Evolutionary conservation across 2,113 vertebrate species (phyloP), one percentile per base, ranked within the genome.

Genomic region (Mesoclemmys tuberculata): DNA sequence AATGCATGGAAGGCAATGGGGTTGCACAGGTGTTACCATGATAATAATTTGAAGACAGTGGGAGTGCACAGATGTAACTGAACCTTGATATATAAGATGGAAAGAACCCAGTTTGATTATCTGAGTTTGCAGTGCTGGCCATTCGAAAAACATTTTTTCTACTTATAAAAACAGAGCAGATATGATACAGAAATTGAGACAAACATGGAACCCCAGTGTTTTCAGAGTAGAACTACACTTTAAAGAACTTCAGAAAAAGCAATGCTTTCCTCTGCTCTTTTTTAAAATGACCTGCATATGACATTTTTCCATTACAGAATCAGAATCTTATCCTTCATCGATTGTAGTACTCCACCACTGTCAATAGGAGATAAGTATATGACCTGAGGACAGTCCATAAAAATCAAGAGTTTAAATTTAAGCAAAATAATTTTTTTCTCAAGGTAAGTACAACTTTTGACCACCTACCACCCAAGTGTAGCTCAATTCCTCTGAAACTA

Each of bases 71-170:
- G 58, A 92, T 54, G 80, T 83, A 90, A 46, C 49, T 58, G 27
- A 82, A 61, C 21, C 88, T 89, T 93, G 46, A 10, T 14, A 78
- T 0, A 35, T 24, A 31, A 93, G 89, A 85, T 5, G 16, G 61
- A 92, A 49, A 89, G 88, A 96, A 80, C 1, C 1, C 35, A 84
- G 26, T 19, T 78, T 74, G 52, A 1, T 10, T 55, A n/a, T 88
- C 61, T 89, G 81, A 83, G 19, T 84, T 85, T 94, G 82, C 92
- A 96, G 88, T 44, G 27, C 84, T 84, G 61, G 86, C 22, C 56
- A 52, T 86, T n/a, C 14, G 41, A 24, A 77, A 77, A 77, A 26
- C 41, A 24, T 44, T 11, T 26, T 46, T 44, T 27, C 6, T 46
- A 16, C 74, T 77, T 77, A 26, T 38, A 77, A 77, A 46, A 77